Evolutionary conservation across 2,113 vertebrate genomes (phyloP).

Genomic region (Mirounga angustirostris): DNA sequence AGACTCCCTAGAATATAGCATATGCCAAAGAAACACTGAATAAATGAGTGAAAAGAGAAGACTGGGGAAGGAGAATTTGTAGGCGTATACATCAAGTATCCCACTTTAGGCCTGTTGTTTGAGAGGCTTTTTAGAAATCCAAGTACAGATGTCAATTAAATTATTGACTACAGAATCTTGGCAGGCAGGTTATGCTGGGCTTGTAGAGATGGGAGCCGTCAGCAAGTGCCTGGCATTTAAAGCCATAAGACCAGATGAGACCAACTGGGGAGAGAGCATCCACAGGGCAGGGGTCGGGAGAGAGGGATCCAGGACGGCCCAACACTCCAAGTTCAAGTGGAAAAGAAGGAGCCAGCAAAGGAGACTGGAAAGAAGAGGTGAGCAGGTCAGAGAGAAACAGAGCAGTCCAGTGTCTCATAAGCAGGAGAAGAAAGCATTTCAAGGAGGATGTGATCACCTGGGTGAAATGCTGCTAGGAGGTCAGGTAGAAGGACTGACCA

Average conservation of each 20-base stretch:
- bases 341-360: background rate
- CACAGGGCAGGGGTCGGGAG: background rate
- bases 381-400: background rate
- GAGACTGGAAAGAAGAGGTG: background rate
- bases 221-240: background rate
- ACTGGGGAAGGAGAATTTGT: fast-evolving
- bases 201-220: background rate
- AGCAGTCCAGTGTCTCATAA: background rate
- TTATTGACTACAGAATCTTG: no score
- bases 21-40: background rate
- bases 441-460: background rate
- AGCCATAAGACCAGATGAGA: background rate
- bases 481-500: background rate
- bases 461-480: background rate
- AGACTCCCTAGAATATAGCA: background rate
- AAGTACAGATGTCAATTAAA: background rate
- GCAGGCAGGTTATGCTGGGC: no score
- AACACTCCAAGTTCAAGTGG: background rate
- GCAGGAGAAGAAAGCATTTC: background rate
- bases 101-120: background rate
- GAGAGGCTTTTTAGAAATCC: background rate
- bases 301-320: background rate
- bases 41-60: background rate
- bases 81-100: background rate
- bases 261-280: background rate